Evolutionary conservation across 2,113 vertebrate genomes (phyloP), one percentile per base, ranked within the genome.

Genomic region (Bolborhynchus lineola): DNA sequence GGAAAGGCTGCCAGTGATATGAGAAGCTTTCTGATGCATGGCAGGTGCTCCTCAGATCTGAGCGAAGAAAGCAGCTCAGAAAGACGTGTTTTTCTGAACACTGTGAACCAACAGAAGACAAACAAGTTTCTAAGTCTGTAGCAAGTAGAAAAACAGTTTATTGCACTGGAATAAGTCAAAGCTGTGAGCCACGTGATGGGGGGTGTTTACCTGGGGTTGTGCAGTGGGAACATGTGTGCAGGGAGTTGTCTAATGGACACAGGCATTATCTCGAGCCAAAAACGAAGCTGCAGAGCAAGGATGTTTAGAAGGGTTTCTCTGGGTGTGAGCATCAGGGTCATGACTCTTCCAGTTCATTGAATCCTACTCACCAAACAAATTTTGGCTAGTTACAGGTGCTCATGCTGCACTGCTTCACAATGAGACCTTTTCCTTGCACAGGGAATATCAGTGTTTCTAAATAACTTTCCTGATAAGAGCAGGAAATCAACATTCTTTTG

Each of bases 41-140:
- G 59, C 96, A 97, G 93, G 93, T 97, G 88, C 83, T 96, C 62
- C 70, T 96, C 49, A 79, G 92, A 92, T 91, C 81, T 76, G 11
- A 64, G 24, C 2, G 3, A 55, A 84, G 83, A 50, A 76, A 53
- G 39, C 1, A 0, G 33, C 33, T 59, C 33, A 35, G 57, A 35
- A 59, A 3, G 33, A 24, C 57, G 10, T 35, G 57, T 75, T 82
- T 60, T 72, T 29, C 41, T 79, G 37, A 75, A 80, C 49, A 1
- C 65, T 33, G 53, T 84, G 70, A 87, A 53, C 83, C 65, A 82
- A 68, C 14, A 47, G 62, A 88, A 91, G n/a, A 46, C 26, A 75
- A 84, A 84, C 55, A 69, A 65, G 15, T 79, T 86, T 79, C 13
- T 59, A 53, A 16, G 57, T 55, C 17, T 74, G 41, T 62, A 33